These are phyloP conservation scores for Goniozus legneri DNA, from an alignment of 1,140 invertebrate species.

Conservation along the genomic window DNA sequence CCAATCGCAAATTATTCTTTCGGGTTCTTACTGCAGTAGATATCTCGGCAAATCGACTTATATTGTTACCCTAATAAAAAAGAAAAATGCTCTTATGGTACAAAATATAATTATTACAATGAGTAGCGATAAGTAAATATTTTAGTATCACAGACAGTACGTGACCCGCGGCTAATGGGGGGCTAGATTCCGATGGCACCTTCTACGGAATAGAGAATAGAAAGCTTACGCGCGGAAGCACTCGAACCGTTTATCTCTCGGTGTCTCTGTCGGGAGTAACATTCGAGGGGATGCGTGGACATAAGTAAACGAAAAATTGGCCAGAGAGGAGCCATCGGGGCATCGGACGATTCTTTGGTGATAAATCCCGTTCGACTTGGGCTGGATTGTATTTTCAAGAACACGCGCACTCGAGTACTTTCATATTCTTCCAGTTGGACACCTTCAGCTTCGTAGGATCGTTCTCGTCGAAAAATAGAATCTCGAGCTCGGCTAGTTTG, in stretches of 20 bases:
- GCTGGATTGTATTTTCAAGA: slow-evolving; percentile 50
- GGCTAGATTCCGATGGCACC: slow-evolving; percentile 16
- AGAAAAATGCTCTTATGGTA: slow-evolving; percentile 12
- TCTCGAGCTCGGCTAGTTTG: slow-evolving; percentile 64
- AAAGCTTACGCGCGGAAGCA: too few species aligned
- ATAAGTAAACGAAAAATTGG: not conserved
- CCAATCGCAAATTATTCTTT: too few species aligned
- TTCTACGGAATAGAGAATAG: not conserved
- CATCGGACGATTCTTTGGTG: slow-evolving; percentile 31
- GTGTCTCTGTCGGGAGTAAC: not conserved
- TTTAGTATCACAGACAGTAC: slow-evolving; percentile 32
- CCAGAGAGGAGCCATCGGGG: slow-evolving; percentile 12
- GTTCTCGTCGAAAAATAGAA: slow-evolving; percentile 65
- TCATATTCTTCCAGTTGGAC: slow-evolving; percentile 69
- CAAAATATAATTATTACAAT: slow-evolving; percentile 22
- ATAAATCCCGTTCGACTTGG: too few species aligned
- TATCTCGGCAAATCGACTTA: too few species aligned
- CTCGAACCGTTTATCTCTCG: not conserved
- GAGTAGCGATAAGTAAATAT: slow-evolving; percentile 26
- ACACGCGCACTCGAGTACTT: slow-evolving; percentile 71
- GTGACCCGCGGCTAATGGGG: slow-evolving; percentile 9
- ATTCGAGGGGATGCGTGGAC: not conserved
- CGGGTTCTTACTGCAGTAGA: too few species aligned
- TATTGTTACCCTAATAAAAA: too few species aligned
- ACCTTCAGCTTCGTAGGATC: slow-evolving; percentile 64